phyloP scores from a whole-genome alignment of 2,888 invertebrate species.

The Polydrusus tereticollis region DNA sequence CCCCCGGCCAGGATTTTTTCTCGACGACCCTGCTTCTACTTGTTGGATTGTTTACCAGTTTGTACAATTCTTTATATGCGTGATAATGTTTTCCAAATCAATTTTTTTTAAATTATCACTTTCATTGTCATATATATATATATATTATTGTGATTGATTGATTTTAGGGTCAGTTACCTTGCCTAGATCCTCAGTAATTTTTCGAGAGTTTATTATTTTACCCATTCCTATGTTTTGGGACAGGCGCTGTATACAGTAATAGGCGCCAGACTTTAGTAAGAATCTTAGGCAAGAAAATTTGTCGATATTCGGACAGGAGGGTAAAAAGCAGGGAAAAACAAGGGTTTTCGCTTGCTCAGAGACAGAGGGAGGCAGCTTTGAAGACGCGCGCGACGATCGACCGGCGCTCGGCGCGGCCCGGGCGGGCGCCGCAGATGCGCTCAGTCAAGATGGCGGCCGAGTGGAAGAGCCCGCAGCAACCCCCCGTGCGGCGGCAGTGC shows the following conservation, averaged over 20 bases:
- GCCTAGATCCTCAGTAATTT: too few species aligned
- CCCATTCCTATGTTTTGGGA: neutral
- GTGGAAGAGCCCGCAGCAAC: constrained; percentile 61
- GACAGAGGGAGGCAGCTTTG: constrained; percentile 38
- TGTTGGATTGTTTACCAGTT: too few species aligned
- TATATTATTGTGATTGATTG: too few species aligned
- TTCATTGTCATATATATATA: too few species aligned
- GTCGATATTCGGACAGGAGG: neutral
- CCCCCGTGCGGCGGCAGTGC: constrained; percentile 71
- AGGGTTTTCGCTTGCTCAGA: neutral
- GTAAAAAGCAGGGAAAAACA: neutral
- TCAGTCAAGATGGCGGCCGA: constrained; percentile 68
- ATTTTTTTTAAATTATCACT: too few species aligned
- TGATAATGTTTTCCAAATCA: too few species aligned
- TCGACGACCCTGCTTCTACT: too few species aligned
- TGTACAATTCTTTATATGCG: too few species aligned
- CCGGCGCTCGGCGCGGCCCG: constrained; percentile 62
- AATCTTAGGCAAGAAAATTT: neutral
- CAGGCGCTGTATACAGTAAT: neutral
- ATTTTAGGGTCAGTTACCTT: too few species aligned
- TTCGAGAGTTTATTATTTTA: neutral
- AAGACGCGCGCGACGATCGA: constrained; percentile 56
- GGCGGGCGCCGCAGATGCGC: constrained; percentile 65
- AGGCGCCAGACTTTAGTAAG: neutral
- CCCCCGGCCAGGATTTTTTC: too few species aligned